These are phyloP conservation scores for Pipistrellus kuhlii DNA, from an alignment of 2,797 vertebrate genomes.

Conservation along the genomic window DNA sequence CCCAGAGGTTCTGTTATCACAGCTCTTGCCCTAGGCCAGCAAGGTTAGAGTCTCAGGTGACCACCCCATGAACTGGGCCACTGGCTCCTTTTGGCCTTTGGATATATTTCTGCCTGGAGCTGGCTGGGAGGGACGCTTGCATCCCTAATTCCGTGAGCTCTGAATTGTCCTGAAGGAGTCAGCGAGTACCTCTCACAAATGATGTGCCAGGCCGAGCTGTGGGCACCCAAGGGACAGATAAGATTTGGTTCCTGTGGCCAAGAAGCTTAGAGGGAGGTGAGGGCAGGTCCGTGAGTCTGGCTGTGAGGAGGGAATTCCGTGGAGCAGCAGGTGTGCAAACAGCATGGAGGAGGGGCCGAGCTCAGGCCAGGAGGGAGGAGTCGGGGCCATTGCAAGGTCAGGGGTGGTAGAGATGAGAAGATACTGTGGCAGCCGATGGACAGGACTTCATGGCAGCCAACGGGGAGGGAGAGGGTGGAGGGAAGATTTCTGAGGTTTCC, in stretches of 20 bases:
- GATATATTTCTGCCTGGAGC: background rate
- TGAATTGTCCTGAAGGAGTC: background rate
- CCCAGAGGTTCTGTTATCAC: background rate
- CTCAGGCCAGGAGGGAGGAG: background rate
- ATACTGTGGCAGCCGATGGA: background rate
- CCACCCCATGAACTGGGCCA: background rate
- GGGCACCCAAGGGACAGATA: background rate
- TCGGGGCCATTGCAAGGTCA: background rate
- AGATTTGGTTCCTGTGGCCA: background rate
- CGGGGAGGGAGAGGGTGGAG: background rate
- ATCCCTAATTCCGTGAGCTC: background rate
- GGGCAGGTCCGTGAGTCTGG: background rate
- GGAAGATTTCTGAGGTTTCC: background rate
- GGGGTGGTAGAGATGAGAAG: background rate
- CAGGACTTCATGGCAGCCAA: background rate
- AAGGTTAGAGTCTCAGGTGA: background rate
- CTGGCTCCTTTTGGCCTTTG: background rate
- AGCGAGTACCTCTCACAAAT: background rate
- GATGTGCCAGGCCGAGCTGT: background rate
- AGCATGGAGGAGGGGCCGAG: background rate
- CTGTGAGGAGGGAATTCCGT: background rate
- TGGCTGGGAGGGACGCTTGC: background rate
- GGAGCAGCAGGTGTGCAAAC: background rate
- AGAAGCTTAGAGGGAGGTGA: background rate
- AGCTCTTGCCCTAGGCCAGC: background rate